These are phyloP conservation scores for Megalops atlanticus DNA, from an alignment of 2,113 vertebrate genomes.

Conservation along the genomic window DNA sequence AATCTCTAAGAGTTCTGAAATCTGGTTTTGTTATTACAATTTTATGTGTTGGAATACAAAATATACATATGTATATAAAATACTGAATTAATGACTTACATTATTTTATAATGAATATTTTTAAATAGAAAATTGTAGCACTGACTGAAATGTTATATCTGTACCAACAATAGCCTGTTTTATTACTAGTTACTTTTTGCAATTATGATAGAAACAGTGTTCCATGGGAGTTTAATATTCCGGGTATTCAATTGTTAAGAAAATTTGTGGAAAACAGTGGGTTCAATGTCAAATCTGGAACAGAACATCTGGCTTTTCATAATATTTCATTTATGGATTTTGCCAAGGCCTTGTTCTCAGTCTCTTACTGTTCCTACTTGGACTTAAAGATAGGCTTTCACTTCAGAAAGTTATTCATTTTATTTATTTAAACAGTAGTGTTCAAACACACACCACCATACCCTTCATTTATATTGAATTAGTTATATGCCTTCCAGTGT, in stretches of 20 bases:
- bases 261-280: background rate
- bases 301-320: background rate
- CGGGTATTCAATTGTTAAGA: background rate
- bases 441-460: background rate
- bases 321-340: background rate
- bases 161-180: background rate
- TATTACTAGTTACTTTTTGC: background rate
- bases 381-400: background rate
- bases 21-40: no score
- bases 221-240: background rate
- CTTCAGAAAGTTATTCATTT: background rate
- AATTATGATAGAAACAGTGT: background rate
- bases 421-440: conserved; percentile 4
- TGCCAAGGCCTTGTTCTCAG: background rate
- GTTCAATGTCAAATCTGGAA: background rate
- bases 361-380: background rate
- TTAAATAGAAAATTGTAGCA: no score
- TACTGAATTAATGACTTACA: no score
- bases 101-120: no score
- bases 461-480: conserved; percentile 4
- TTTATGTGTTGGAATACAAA: no score
- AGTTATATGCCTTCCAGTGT: background rate
- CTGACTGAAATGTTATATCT: no score
- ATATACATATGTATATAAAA: no score
- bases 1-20: no score